Evolutionary conservation across 2,113 vertebrate species (phyloP).

Genomic region (Mungos mungo): DNA sequence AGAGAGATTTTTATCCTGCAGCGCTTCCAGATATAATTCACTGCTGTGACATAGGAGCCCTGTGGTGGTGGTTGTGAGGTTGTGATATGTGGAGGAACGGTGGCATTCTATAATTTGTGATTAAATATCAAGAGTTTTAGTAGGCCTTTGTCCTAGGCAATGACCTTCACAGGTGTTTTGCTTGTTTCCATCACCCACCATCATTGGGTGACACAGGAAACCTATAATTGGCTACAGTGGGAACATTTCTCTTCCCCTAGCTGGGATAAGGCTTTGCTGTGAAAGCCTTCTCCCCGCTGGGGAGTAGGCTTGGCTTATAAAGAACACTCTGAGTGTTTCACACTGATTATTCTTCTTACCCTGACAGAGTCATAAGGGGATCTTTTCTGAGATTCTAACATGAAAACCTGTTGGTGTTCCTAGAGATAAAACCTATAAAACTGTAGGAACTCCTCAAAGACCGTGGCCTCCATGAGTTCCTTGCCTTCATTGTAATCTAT

Average conservation of each 20-base stretch:
- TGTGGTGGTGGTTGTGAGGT: background rate
- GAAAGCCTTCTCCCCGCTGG: background rate
- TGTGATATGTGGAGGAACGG: background rate
- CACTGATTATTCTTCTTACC: background rate
- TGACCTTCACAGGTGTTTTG: background rate
- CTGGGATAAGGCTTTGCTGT: background rate
- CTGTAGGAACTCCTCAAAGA: no score
- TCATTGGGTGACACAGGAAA: background rate
- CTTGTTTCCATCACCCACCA: fast-evolving
- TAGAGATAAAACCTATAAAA: background rate
- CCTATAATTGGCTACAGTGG: background rate
- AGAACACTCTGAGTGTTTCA: background rate
- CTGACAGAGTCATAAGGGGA: background rate
- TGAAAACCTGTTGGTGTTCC: background rate
- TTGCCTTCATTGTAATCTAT: background rate
- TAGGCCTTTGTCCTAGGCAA: background rate
- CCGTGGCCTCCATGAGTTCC: background rate
- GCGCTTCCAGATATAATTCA: background rate
- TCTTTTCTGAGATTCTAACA: background rate
- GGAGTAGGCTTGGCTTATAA: background rate
- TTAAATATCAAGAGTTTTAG: background rate
- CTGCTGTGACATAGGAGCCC: no score
- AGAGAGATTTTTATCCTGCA: background rate
- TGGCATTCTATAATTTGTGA: background rate
- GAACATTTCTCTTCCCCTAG: background rate